Percentiles rank a stretch among this genome's conserved stretches.
Evolutionary conservation across 2,113 vertebrate species (phyloP).

Genomic region (Daphoenositta chrysoptera): DNA sequence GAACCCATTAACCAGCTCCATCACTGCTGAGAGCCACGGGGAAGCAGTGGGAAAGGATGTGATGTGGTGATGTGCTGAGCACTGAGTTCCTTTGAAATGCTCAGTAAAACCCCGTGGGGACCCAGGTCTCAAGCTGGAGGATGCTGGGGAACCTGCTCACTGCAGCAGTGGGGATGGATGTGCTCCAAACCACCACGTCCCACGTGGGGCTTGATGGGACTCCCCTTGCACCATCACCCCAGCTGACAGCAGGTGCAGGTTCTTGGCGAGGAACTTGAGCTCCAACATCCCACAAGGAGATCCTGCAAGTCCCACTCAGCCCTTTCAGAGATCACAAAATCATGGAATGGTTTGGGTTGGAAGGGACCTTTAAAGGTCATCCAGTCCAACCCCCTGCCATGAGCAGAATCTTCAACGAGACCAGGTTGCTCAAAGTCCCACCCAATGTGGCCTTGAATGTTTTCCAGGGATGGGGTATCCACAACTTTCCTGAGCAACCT

Average conservation of each 20-base stretch:
- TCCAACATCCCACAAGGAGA: not conserved
- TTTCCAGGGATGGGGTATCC: not conserved
- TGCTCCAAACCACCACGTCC: rapidly evolving
- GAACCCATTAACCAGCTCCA: not conserved
- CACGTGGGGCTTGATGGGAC: not conserved
- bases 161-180: rapidly evolving
- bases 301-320: not conserved
- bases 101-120: rapidly evolving
- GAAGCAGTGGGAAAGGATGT: not conserved
- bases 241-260: not conserved
- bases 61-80: not conserved
- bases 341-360: not conserved
- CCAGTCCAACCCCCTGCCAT: not conserved
- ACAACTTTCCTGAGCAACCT: not conserved
- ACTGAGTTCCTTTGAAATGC: not conserved
- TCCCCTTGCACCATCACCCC: not conserved
- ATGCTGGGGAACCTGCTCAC: not conserved
- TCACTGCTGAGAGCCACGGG: not conserved
- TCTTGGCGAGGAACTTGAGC: not conserved
- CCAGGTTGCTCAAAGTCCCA: not conserved
- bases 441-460: not conserved
- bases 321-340: not conserved
- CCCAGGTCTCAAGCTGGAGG: not conserved
- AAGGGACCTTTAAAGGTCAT: not conserved
- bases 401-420: not conserved